phyloP scores from a whole-genome alignment of 2,797 vertebrate genomes.

The Chloroceryle amazona region DNA sequence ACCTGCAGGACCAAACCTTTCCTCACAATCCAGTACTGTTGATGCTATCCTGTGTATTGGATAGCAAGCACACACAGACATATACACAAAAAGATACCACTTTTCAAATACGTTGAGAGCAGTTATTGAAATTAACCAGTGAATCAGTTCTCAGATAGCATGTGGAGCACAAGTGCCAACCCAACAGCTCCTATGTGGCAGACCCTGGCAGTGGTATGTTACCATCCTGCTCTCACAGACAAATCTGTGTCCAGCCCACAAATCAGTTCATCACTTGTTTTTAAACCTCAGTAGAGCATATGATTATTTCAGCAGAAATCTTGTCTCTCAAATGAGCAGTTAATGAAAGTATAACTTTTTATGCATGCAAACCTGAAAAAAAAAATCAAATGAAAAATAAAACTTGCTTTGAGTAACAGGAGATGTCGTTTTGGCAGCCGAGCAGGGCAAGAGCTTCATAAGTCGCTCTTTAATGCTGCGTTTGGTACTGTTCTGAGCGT shows the following conservation, averaged over 20 bases:
- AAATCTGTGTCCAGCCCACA: neutral
- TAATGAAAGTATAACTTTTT: conserved; percentile 21
- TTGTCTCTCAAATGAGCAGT: neutral
- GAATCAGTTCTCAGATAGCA: neutral
- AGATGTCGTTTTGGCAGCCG: conserved; percentile 89
- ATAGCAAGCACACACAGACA: neutral
- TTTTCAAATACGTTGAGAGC: neutral
- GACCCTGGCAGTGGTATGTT: neutral
- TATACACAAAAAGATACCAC: neutral
- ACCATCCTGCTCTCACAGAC: neutral
- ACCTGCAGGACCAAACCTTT: neutral
- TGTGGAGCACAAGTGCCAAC: neutral
- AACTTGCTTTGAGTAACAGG: conserved; percentile 96
- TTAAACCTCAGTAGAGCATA: neutral
- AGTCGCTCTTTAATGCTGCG: conserved; percentile 93
- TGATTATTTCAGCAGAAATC: neutral
- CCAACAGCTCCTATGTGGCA: neutral
- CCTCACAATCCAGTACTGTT: neutral
- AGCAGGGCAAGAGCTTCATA: conserved; percentile 93
- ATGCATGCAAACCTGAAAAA: conserved; percentile 69
- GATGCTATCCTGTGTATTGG: neutral
- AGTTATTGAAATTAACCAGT: neutral
- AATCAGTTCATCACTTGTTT: neutral
- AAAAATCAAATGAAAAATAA: conserved; percentile 63
- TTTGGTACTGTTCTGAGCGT: conserved; percentile 89